Evolutionary conservation across 2,113 vertebrate genomes (phyloP), one percentile per base, ranked within the genome.

Genomic region (Polypterus bichir): DNA sequence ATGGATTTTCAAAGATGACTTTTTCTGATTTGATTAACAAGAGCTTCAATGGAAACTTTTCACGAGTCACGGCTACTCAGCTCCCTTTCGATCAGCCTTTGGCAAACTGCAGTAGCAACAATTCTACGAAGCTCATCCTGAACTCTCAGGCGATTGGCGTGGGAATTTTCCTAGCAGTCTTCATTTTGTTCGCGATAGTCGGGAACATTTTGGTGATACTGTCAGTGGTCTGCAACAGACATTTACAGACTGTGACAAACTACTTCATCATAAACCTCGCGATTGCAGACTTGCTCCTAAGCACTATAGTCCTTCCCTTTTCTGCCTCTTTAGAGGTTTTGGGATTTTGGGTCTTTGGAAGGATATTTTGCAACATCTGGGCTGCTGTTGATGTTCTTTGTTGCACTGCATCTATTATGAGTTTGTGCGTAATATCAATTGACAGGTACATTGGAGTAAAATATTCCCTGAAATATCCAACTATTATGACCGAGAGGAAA

Each of bases 371-470:
- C 71, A 93, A 97, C 83, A 89, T 98, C 72, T 99, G 96, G 96
- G 96, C 96, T 1, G 96, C 95, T 0, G 94, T 98, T 83, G 96
- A 99, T 9, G 96, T 99, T 68, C 82, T 99, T 46, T 99, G 96
- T 74, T 99, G 96, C 81, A 97, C 96, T 0, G 96, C 96, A 45
- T 98, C 95, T 70, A 99, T 99, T 79, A 92, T 99, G 78, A 99
- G 96, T 81, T 83, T 99, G 49, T 99, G 96, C 73, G 85, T 94
- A 70, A 99, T 99, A 79, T 98, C 96, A 0, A 83, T 99, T 73
- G 96, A 99, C 83, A 83, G 96, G 3, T 99, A 99, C 69, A 92
- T 99, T 0, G 96, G 95, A 0, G 96, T 99, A 2, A 95, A 94
- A 67, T 76, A 97, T 84, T 98, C 94, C 9, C 86, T 98, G 11